These are phyloP conservation scores for Brachyptera risi DNA, from an alignment of 2,888 invertebrate species.

Conservation along the genomic window DNA sequence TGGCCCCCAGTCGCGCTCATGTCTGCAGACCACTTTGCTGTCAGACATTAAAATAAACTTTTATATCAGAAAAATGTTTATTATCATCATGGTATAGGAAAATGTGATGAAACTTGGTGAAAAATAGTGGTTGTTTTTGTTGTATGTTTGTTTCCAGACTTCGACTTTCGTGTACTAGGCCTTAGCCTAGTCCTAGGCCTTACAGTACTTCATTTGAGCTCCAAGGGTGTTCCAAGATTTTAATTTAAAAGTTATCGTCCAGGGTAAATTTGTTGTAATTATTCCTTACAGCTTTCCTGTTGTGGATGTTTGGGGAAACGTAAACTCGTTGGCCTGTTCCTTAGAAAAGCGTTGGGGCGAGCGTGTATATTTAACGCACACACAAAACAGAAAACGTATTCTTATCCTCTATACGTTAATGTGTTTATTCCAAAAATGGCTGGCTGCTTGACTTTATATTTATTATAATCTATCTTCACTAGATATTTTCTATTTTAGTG, in stretches of 20 bases:
- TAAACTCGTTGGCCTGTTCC: slow-evolving; percentile 34
- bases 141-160: slow-evolving; percentile 34
- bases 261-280: slow-evolving; percentile 33
- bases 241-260: slow-evolving; percentile 30
- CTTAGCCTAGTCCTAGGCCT: slow-evolving; percentile 9
- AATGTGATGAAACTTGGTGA: too few relatives aligned
- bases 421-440: slow-evolving; percentile 33
- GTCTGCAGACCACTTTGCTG: too few relatives aligned
- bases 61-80: not conserved
- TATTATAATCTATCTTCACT: slow-evolving; percentile 30
- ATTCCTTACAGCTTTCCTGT: slow-evolving; percentile 35
- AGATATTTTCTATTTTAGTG: slow-evolving; percentile 33
- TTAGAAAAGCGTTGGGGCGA: slow-evolving; percentile 30
- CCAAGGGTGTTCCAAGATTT: slow-evolving; percentile 1
- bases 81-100: not conserved
- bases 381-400: slow-evolving; percentile 33
- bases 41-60: too few relatives aligned
- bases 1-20: slow-evolving; percentile 28
- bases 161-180: slow-evolving; percentile 28
- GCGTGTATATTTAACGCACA: slow-evolving; percentile 27
- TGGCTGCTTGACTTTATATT: slow-evolving; percentile 34
- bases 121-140: slow-evolving; percentile 29
- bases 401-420: slow-evolving; percentile 32
- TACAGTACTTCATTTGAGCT: not conserved
- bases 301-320: slow-evolving; percentile 34